These are phyloP conservation scores for Halcyon senegalensis DNA, from an alignment of 2,113 vertebrate species.

Conservation along the genomic window DNA sequence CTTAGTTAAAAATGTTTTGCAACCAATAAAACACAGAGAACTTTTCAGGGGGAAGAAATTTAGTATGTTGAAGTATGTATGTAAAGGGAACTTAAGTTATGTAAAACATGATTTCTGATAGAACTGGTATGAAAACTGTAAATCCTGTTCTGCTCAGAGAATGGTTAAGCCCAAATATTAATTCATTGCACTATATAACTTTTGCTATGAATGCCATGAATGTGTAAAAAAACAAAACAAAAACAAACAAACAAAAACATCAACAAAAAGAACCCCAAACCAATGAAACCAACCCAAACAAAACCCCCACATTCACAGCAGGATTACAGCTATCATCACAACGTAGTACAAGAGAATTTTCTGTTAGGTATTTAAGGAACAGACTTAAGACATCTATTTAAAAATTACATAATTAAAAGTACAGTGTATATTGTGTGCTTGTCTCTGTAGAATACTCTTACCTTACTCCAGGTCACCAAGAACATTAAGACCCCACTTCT, in stretches of 20 bases:
- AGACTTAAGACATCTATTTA: background rate
- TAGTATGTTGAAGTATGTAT: background rate
- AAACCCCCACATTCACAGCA: background rate
- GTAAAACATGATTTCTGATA: background rate
- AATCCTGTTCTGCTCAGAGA: background rate
- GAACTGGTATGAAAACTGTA: background rate
- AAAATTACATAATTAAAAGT: background rate
- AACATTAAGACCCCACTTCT: background rate
- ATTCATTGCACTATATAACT: background rate
- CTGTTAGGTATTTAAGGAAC: background rate
- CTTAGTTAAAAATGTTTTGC: slow-evolving; percentile 27
- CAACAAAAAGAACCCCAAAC: no score
- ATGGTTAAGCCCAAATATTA: background rate
- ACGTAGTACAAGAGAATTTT: background rate
- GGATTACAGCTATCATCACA: background rate
- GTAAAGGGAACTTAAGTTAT: background rate
- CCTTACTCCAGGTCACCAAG: background rate
- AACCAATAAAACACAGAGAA: background rate
- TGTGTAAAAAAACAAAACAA: background rate
- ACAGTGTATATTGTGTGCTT: background rate
- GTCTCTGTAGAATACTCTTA: background rate
- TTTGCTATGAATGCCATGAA: background rate
- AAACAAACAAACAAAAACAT: background rate
- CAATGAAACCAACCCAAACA: background rate
- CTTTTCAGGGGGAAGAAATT: background rate